Percentiles rank a stretch among this genome's conserved stretches.
phyloP scores from a whole-genome alignment of 2,888 invertebrate genomes.

The Apodemia mormo region DNA sequence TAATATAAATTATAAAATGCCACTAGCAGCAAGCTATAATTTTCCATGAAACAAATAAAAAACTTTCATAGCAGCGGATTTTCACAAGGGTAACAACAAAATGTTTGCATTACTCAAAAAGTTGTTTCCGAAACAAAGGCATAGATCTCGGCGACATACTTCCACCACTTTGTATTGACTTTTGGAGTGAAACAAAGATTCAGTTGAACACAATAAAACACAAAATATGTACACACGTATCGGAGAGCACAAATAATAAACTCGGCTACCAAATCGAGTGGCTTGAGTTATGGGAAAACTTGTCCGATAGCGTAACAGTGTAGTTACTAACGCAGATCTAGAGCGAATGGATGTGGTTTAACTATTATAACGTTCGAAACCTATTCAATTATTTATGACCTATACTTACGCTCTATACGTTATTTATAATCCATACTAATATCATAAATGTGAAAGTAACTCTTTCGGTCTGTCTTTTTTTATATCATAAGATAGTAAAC shows the following conservation, averaged over 20 bases:
- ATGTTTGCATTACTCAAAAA: conserved; percentile 18
- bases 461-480: too few species aligned
- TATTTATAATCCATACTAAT: too few species aligned
- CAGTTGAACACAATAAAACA: conserved; percentile 56
- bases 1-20: too few species aligned
- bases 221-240: conserved; percentile 56
- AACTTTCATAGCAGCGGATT: background rate
- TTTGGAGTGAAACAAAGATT: conserved; percentile 52
- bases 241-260: conserved; percentile 71
- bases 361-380: too few species aligned
- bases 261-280: conserved; percentile 74
- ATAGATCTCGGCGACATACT: conserved; percentile 24
- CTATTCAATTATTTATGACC: too few species aligned
- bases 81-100: background rate
- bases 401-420: too few species aligned
- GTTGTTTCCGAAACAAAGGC: conserved; percentile 15
- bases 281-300: conserved; percentile 78
- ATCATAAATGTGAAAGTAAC: too few species aligned
- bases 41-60: background rate
- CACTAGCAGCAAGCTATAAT: too few species aligned
- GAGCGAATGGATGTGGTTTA: conserved; percentile 44
- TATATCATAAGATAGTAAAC: too few species aligned
- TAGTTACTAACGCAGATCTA: conserved; percentile 47
- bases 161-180: conserved; percentile 30
- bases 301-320: conserved; percentile 58